Percentiles rank a stretch among this genome's conserved stretches.
Evolutionary conservation across 2,797 vertebrate species (phyloP).

Genomic region (Bradypodion pumilum): DNA sequence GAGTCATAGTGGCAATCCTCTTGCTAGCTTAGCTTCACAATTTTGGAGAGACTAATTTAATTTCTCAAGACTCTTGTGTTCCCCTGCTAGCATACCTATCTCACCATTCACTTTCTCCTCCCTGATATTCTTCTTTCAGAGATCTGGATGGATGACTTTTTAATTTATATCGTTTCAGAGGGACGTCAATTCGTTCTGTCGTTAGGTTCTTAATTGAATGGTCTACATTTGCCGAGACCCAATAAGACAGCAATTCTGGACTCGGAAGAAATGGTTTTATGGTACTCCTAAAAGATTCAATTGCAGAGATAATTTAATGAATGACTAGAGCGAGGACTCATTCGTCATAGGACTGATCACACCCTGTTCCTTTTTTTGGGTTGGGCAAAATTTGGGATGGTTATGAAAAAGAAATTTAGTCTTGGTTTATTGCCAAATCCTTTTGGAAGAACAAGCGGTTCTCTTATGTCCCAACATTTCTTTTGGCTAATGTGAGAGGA

Average conservation of each 20-base stretch:
- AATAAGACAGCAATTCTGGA: neutral
- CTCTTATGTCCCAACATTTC: neutral
- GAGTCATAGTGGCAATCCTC: neutral
- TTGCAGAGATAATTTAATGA: constrained; percentile 50
- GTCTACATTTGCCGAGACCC: constrained; percentile 6
- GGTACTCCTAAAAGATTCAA: constrained; percentile 19
- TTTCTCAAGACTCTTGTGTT: constrained; percentile 4
- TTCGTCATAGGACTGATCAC: constrained; percentile 14
- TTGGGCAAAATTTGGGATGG: constrained; percentile 12
- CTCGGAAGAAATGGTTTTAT: constrained; percentile 7
- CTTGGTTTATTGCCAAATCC: neutral
- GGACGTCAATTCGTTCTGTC: neutral
- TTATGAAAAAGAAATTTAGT: constrained; percentile 1
- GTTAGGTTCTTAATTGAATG: neutral
- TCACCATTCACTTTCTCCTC: constrained; percentile 11
- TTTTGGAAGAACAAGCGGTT: neutral
- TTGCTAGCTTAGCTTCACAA: neutral
- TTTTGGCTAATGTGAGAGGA: neutral
- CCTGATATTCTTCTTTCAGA: constrained; percentile 25
- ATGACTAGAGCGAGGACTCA: constrained; percentile 15
- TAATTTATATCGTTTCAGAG: constrained; percentile 11
- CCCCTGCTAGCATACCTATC: neutral
- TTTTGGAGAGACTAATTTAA: constrained; percentile 18
- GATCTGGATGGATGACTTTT: neutral
- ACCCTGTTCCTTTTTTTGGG: neutral